Conservation (phyloP, 2,888 invertebrate species). For the Coelinius sp. region DNA sequence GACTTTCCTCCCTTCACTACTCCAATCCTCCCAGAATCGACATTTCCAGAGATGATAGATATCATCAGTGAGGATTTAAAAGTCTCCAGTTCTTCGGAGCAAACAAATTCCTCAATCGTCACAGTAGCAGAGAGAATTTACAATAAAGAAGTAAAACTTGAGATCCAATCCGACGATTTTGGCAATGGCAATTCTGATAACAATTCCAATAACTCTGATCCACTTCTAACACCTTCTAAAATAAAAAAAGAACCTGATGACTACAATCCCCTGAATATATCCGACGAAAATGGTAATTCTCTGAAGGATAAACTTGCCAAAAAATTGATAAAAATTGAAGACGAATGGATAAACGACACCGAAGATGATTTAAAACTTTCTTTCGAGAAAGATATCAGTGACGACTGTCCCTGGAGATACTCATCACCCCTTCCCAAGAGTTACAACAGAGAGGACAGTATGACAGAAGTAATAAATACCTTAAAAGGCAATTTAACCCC, state of each 20-base stretch:
- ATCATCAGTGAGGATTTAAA: not conserved
- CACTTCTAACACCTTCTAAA: not conserved
- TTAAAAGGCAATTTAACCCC: conserved; percentile 55
- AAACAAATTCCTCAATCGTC: not conserved
- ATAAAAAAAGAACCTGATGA: conserved; percentile 15
- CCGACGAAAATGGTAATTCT: conserved; percentile 29
- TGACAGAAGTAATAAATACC: conserved; percentile 56
- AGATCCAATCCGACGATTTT: not conserved
- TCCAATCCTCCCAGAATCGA: not conserved
- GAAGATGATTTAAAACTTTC: conserved; percentile 10
- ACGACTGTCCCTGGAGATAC: conserved; percentile 26
- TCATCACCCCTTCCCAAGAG: conserved; percentile 26
- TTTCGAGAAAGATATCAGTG: conserved; percentile 17
- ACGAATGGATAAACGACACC: conserved; percentile 21
- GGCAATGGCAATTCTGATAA: too few species aligned
- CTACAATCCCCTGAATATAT: conserved; percentile 5
- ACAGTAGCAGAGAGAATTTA: conserved; percentile 42
- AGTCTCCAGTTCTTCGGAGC: conserved; percentile 13
- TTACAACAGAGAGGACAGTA: conserved; percentile 52
- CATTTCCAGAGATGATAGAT: not conserved
- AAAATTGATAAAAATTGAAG: not conserved
- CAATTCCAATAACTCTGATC: conserved; percentile 16
- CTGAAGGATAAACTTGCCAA: not conserved
- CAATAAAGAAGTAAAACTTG: not conserved
- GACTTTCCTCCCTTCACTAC: not conserved